Evolutionary conservation across 2,797 vertebrate species (phyloP).

Genomic region (Macropodus opercularis): DNA sequence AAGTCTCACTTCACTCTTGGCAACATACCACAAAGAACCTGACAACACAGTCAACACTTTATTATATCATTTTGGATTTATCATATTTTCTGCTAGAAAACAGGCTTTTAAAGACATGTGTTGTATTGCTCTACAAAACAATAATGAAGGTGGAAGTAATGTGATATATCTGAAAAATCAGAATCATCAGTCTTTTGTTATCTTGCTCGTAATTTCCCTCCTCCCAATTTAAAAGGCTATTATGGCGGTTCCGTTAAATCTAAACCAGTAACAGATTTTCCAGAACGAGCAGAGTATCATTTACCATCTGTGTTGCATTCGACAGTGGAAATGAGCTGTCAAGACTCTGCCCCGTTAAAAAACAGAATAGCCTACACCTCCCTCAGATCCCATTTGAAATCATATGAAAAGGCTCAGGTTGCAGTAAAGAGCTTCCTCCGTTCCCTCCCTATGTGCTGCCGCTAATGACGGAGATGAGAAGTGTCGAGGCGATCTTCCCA

Average conservation of each 20-base stretch:
- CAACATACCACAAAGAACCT: too few relatives aligned
- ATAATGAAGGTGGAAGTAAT: neutral
- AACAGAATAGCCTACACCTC: conserved; percentile 40
- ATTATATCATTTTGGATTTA: neutral
- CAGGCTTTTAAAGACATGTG: neutral
- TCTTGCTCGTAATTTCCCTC: neutral
- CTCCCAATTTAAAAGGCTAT: conserved; percentile 8
- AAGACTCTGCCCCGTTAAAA: conserved; percentile 41
- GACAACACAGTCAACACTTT: too few relatives aligned
- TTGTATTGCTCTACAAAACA: neutral
- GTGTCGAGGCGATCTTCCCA: conserved; percentile 50
- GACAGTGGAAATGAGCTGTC: conserved; percentile 58
- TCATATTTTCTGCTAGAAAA: neutral
- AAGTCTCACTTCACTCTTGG: too few relatives aligned
- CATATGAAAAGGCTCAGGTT: conserved; percentile 62
- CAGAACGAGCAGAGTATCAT: conserved; percentile 53
- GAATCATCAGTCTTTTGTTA: neutral
- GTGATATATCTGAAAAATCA: neutral
- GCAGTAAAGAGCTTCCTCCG: conserved; percentile 67
- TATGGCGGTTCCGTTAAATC: conserved; percentile 26
- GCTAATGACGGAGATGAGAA: conserved; percentile 69
- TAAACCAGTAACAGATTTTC: conserved; percentile 45
- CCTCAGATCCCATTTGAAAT: conserved; percentile 55
- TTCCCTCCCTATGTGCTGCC: conserved; percentile 41
- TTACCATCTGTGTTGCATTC: conserved; percentile 54